phyloP scores from a whole-genome alignment of 2,113 vertebrate species.

The Cyprichromis sp. region DNA sequence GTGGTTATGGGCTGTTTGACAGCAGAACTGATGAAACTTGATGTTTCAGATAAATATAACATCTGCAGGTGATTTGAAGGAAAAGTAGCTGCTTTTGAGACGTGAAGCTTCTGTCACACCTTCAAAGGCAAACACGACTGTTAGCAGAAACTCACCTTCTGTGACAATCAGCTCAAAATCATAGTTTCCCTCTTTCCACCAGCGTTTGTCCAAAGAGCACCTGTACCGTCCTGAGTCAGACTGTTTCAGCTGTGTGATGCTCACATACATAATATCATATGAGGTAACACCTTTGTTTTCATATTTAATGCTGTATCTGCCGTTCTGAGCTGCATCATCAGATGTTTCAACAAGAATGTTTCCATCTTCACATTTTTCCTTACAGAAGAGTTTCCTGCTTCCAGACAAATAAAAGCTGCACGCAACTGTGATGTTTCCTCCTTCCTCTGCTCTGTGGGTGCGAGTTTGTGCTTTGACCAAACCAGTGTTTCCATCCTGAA shows the following conservation, averaged over 20 bases:
- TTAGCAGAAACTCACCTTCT: no score
- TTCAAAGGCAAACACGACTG: no score
- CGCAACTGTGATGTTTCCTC: rapidly evolving
- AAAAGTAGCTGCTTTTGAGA: background rate
- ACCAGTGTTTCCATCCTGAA: background rate
- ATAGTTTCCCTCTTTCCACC: no score
- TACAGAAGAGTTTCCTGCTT: background rate
- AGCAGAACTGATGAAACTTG: background rate
- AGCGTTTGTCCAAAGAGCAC: rapidly evolving
- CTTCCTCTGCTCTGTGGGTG: rapidly evolving
- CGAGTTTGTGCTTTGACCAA: rapidly evolving
- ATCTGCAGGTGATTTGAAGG: background rate
- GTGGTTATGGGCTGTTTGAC: no score
- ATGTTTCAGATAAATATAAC: background rate
- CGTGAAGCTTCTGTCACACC: background rate
- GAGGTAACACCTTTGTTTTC: rapidly evolving
- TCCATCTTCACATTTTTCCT: rapidly evolving
- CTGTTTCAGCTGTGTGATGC: rapidly evolving
- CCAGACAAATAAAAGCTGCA: rapidly evolving
- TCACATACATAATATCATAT: background rate
- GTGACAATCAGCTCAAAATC: no score
- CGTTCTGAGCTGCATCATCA: rapidly evolving
- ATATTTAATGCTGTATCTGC: background rate
- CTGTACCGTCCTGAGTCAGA: background rate
- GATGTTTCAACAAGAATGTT: background rate